Evolutionary conservation across 2,113 vertebrate species (phyloP).

Genomic region (Peromyscus maniculatus): DNA sequence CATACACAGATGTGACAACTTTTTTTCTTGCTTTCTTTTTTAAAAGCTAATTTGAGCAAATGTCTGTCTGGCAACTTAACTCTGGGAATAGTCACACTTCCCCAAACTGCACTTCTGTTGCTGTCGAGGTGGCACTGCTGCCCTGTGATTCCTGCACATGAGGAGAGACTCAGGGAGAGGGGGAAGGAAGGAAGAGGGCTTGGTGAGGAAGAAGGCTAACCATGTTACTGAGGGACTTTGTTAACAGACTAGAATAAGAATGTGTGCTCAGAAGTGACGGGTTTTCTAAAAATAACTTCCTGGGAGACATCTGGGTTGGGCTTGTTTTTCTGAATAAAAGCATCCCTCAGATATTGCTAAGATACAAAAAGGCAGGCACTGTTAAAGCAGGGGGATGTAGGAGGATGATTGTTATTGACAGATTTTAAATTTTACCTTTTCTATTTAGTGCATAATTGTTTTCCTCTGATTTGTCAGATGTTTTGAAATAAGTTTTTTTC

Average conservation of each 20-base stretch:
- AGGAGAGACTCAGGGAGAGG: background rate
- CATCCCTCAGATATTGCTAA: background rate
- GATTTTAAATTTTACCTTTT: conserved; percentile 21
- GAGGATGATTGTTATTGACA: background rate
- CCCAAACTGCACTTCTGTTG: conserved; percentile 67
- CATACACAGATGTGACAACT: conserved; percentile 61
- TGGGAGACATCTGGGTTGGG: background rate
- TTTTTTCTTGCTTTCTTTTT: background rate
- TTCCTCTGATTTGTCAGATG: background rate
- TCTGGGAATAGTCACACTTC: conserved; percentile 64
- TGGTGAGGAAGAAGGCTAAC: background rate
- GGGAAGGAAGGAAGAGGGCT: background rate
- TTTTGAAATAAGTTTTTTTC: background rate
- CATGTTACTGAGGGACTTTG: background rate
- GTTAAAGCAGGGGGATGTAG: background rate
- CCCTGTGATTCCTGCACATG: background rate
- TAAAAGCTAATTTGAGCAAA: conserved; percentile 76
- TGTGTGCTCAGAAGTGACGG: background rate
- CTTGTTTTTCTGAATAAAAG: conserved; percentile 14
- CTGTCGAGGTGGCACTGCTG: conserved; percentile 53
- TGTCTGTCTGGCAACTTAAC: conserved; percentile 68
- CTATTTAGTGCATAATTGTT: background rate
- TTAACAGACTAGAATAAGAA: conserved; percentile 58
- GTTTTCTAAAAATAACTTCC: conserved; percentile 48
- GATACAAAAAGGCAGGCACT: background rate